Conservation (phyloP, 2,797 vertebrate genomes). For the Hydrolagus colliei region DNA sequence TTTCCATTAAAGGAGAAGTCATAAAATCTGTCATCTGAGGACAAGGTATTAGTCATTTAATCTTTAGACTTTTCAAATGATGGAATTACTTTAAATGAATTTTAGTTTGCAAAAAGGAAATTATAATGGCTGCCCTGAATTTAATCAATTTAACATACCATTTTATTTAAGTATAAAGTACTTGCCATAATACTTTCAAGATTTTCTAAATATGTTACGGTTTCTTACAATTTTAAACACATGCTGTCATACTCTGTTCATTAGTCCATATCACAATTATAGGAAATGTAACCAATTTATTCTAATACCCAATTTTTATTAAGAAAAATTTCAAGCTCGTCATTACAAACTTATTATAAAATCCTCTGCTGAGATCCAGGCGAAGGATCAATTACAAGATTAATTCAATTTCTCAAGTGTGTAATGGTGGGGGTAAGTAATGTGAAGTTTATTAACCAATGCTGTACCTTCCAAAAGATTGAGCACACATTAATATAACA, state of each 20-base stretch:
- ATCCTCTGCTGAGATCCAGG: neutral
- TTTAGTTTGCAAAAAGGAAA: constrained; percentile 19
- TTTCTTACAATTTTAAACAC: neutral
- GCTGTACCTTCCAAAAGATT: too few species aligned
- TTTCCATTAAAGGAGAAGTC: constrained; percentile 29
- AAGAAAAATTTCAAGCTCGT: neutral
- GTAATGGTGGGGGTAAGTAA: neutral
- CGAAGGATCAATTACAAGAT: neutral
- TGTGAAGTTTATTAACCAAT: too few species aligned
- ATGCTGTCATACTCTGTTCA: neutral
- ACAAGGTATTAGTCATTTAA: constrained; percentile 23
- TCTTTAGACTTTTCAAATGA: constrained; percentile 30
- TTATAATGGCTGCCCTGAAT: neutral
- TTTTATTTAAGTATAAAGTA: neutral
- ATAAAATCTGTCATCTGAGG: constrained; percentile 29
- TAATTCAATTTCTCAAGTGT: neutral
- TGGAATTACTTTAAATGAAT: constrained; percentile 24
- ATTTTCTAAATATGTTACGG: constrained; percentile 10
- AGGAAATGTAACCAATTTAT: neutral
- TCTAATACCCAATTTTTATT: neutral
- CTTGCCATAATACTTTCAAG: neutral
- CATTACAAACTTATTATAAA: neutral
- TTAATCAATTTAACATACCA: constrained; percentile 17
- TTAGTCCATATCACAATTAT: neutral
- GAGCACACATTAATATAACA: too few species aligned